Evolutionary conservation across 2,113 vertebrate species (phyloP).

Genomic region (Galbula dea): DNA sequence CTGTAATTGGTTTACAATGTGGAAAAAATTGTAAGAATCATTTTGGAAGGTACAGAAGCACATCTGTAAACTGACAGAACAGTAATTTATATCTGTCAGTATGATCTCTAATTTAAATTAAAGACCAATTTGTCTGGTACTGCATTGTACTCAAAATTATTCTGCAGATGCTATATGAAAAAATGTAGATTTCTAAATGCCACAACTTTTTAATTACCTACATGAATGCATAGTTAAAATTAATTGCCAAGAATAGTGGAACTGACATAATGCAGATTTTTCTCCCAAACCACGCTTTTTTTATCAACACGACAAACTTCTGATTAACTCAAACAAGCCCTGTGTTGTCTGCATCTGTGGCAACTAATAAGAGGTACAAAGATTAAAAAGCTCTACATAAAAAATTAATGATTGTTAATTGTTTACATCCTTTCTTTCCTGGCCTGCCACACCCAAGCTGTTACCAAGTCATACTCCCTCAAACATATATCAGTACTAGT

Average conservation of each 20-base stretch:
- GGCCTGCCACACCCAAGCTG: not conserved
- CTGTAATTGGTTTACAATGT: not conserved
- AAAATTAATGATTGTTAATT: constrained; percentile 53
- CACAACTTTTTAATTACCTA: not conserved
- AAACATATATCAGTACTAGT: not conserved
- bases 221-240: constrained; percentile 3
- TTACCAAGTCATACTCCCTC: not conserved
- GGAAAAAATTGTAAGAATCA: not conserved
- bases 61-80: not conserved
- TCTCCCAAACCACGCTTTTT: constrained; percentile 22
- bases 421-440: constrained; percentile 63
- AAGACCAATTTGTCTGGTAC: not conserved
- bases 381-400: constrained; percentile 58
- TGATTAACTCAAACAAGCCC: constrained; percentile 57
- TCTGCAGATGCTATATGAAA: not conserved
- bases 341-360: constrained; percentile 72
- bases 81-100: not conserved
- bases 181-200: not conserved
- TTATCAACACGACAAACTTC: constrained; percentile 35
- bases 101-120: not conserved
- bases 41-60: not conserved
- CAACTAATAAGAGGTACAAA: constrained; percentile 54
- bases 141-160: not conserved
- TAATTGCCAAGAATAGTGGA: not conserved
- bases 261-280: not conserved